These are phyloP conservation scores for Orthonychiurus folsomi DNA, from an alignment of 2,888 invertebrate species.

Conservation along the genomic window DNA sequence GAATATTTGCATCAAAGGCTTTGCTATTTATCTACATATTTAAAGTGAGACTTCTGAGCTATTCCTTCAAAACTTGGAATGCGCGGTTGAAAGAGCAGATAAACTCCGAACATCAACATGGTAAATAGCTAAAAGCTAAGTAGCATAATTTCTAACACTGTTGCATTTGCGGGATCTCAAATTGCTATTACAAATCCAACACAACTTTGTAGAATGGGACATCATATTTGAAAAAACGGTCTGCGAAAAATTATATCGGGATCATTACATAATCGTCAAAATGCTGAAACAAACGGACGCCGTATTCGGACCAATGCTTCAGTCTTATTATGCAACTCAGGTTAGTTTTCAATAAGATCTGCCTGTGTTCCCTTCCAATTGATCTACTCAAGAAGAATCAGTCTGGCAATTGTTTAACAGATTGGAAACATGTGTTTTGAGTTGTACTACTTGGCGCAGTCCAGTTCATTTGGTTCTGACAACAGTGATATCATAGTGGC, in stretches of 20 bases:
- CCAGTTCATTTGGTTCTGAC: background rate
- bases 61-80: constrained; percentile 33
- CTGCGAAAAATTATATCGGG: constrained; percentile 24
- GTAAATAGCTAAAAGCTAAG: constrained; percentile 2
- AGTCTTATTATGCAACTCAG: constrained; percentile 37
- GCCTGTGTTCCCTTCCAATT: constrained; percentile 1
- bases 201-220: background rate
- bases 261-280: constrained; percentile 22
- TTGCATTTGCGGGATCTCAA: background rate
- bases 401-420: constrained; percentile 10
- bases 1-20: constrained; percentile 27
- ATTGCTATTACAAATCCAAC: background rate
- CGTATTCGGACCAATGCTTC: constrained; percentile 31
- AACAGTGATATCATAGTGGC: constrained; percentile 25
- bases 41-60: constrained; percentile 27
- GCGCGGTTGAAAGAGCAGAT: constrained; percentile 20
- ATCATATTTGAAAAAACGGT: background rate
- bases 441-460: constrained; percentile 34
- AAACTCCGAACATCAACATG: background rate
- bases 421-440: constrained; percentile 39
- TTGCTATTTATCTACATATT: constrained; percentile 35
- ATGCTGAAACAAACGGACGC: constrained; percentile 30
- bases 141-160: background rate
- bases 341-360: constrained; percentile 13
- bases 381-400: background rate